These are phyloP conservation scores for Spizella passerina DNA, from an alignment of 2,797 vertebrate species.

Conservation along the genomic window DNA sequence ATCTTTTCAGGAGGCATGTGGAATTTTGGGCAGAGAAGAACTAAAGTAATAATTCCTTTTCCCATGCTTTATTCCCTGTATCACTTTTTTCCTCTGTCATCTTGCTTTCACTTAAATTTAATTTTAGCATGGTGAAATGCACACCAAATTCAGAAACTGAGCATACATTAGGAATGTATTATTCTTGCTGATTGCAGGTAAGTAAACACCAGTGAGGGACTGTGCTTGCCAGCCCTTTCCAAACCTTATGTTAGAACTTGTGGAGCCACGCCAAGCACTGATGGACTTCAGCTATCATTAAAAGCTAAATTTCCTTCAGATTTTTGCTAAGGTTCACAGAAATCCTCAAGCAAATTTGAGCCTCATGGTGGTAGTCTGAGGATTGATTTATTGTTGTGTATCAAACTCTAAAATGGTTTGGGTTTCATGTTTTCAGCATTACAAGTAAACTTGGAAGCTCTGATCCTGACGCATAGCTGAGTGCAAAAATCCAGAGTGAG, in stretches of 20 bases:
- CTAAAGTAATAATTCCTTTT: background rate
- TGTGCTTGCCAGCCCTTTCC: background rate
- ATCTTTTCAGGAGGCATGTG: background rate
- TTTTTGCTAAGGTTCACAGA: slow-evolving; percentile 3
- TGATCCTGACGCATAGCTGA: background rate
- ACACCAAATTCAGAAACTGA: background rate
- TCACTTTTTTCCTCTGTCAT: background rate
- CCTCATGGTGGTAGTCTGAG: background rate
- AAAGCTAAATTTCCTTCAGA: slow-evolving; percentile 11
- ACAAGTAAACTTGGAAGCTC: background rate
- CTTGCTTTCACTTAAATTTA: background rate
- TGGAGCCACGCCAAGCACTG: background rate
- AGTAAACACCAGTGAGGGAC: background rate
- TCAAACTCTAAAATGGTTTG: background rate
- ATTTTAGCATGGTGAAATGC: background rate
- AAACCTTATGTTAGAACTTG: background rate
- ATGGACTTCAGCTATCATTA: background rate
- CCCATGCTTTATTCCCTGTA: background rate
- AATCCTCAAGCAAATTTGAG: background rate
- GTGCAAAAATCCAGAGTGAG: background rate
- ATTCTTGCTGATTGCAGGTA: background rate
- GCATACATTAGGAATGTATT: background rate
- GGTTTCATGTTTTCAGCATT: background rate
- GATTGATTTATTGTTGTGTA: background rate
- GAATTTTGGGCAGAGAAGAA: background rate